Base-by-base conservation (phyloP, 1,140 invertebrate species). In the Pseudobourletiella spinata region DNA sequence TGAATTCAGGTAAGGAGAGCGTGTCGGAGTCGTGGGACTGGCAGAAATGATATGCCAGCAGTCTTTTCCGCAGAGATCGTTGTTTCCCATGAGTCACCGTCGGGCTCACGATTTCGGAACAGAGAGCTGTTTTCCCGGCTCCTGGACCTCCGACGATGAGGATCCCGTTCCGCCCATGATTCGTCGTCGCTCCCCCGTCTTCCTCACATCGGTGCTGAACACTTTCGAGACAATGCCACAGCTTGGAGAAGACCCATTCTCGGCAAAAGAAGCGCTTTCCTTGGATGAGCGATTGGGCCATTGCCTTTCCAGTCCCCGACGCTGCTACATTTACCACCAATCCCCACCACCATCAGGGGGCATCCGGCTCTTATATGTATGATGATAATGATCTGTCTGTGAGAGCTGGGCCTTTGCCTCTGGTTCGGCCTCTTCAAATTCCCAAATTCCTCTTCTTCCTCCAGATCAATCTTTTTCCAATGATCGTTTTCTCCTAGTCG, bases 211-310 rank as follows among this genome's bases (percentile, higher is more conserved):
- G 74, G 72, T 89, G 86, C 22, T 72, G 70, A 24, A 65, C 35
- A 62, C 59, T 77, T 69, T 95, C 91, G 65, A 97, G 72, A 65
- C 89, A 93, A 68, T 95, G 86, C 1, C 85, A 84, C n/a, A 97
- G 80, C 76, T 96, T 96, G 72, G 89, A 86, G 70, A 96, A 93
- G 1, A 89, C 90, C 94, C 93, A 97, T 76, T 96, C 92, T 16
- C 94, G 82, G 71, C 86, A 88, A 74, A 84, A 85, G 73, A 87
- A 86, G 52, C 82, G 81, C 70, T 85, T 85, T 20, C 75, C 74
- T 63, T 77, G 73, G 44, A 75, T 65, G n/a, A 73, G 68, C 39
- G 73, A 73, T 24, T 63, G 63, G 51, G 70, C 69, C 70, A 72
- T 72, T 32, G 8, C 25, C 32, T 39, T 57, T 54, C 25, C 25